Conservation (phyloP, 2,888 invertebrate genomes). For the Oegoconia quadripuncta region DNA sequence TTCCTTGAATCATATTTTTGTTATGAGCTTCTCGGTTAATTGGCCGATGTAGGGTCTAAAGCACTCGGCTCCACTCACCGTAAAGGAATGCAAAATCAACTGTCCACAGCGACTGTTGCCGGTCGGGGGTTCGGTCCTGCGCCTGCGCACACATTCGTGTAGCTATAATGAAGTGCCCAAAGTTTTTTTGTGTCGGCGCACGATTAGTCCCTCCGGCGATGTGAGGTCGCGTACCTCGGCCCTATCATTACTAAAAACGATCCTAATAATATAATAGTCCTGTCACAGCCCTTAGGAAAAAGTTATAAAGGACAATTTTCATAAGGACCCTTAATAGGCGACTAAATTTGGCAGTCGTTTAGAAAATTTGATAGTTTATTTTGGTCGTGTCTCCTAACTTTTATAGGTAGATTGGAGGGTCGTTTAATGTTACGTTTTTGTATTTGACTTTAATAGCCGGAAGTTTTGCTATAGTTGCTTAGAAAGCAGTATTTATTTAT, state of each 20-base stretch:
- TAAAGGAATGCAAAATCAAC: conserved; percentile 55
- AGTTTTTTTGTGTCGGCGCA: conserved; percentile 55
- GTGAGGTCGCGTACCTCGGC: conserved; percentile 57
- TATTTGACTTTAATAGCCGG: conserved; percentile 34
- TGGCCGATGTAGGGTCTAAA: conserved; percentile 32
- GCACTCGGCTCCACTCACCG: conserved; percentile 41
- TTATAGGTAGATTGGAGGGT: conserved; percentile 33
- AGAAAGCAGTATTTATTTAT: too few relatives aligned
- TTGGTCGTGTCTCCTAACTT: conserved; percentile 39
- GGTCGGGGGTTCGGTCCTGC: conserved; percentile 1
- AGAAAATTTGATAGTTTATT: conserved; percentile 53
- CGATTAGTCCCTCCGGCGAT: conserved; percentile 69
- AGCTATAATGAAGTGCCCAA: conserved; percentile 68
- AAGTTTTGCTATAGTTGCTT: conserved; percentile 22
- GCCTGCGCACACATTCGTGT: conserved; percentile 21
- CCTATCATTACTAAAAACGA: conserved; percentile 75
- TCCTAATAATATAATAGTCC: conserved; percentile 77
- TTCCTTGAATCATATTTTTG: conserved; percentile 29
- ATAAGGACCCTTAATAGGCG: conserved; percentile 55
- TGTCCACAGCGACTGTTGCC: conserved; percentile 21
- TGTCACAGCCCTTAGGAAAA: conserved; percentile 71
- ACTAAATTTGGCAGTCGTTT: conserved; percentile 66
- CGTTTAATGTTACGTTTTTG: conserved; percentile 35
- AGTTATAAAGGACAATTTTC: conserved; percentile 70
- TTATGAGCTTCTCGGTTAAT: conserved; percentile 33